phyloP scores from a whole-genome alignment of 2,113 vertebrate genomes.

The Hippoglossus stenolepis region DNA sequence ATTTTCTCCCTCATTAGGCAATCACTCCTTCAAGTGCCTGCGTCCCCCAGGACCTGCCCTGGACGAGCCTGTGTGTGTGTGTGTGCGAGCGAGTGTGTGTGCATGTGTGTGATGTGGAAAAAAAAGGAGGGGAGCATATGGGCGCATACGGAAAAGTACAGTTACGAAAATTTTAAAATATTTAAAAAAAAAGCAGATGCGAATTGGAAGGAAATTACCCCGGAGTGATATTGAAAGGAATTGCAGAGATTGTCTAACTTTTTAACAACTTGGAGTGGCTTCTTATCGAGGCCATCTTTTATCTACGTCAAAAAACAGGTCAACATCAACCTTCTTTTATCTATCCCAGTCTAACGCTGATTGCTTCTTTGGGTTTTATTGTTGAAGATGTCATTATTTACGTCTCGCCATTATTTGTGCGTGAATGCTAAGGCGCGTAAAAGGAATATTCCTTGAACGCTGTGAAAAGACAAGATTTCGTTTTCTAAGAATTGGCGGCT shows the following conservation, averaged over 20 bases:
- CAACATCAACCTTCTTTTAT: conserved; percentile 29
- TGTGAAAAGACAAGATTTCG: conserved; percentile 28
- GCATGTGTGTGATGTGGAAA: conserved; percentile 20
- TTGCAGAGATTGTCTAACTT: not conserved
- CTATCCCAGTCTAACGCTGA: conserved; percentile 35
- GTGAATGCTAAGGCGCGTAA: conserved; percentile 49
- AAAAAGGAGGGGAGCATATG: conserved; percentile 5
- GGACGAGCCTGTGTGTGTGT: conserved; percentile 23
- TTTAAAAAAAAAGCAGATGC: not conserved
- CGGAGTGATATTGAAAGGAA: not conserved
- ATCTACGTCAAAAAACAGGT: conserved; percentile 5
- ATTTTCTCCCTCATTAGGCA: conserved; percentile 82
- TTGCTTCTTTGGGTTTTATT: conserved; percentile 59
- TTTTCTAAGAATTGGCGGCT: conserved; percentile 6
- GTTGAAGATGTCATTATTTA: conserved; percentile 60
- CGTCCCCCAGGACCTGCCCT: conserved; percentile 72
- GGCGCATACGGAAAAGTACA: conserved; percentile 28
- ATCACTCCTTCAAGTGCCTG: conserved; percentile 79
- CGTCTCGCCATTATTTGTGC: conserved; percentile 35
- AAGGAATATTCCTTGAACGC: conserved; percentile 32
- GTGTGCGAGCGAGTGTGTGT: conserved; percentile 19
- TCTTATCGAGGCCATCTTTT: conserved; percentile 14
- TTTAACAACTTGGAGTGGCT: not conserved
- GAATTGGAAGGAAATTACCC: conserved; percentile 27
- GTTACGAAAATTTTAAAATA: conserved; percentile 10